Evolutionary conservation across 1,140 invertebrate species (phyloP), one percentile per base, ranked within the genome.

Genomic region (Sycophaga agraensis): DNA sequence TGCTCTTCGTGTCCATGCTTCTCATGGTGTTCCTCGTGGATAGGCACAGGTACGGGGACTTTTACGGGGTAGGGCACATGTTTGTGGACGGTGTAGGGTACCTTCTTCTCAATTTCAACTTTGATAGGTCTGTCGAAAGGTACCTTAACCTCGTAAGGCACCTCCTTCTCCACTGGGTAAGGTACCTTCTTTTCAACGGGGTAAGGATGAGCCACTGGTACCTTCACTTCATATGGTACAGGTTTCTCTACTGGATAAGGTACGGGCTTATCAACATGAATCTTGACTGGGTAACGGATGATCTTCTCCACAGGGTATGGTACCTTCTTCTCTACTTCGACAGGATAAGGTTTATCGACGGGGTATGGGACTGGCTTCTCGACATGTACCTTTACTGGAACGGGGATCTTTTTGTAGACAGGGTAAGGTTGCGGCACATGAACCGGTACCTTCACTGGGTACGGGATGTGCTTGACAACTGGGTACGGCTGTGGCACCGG

Each of bases 401-500:
- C 75, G 17, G 72, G 77, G n/a, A 75, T 59, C 2, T 64, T 81
- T 66, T 84, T 85, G 60, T 83, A 81, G 34, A 85, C 83, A 34
- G 83, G 84, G 75, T 80, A 82, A 9, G 85, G 85, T 61, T 82
- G 79, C 11, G 83, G 82, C 28, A 85, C 79, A 65, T 86, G 82
- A 21, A 87, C 85, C 59, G 84, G 83, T 54, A 88, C 84, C 71
- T 87, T 87, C n/a, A 88, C 68, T 22, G 69, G 68, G 28, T 73
- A 63, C 7, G 73, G 79, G 11, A 81, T 63, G 11, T 73, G 69
- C 56, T 79, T 79, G 49, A 76, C 73, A 1, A 82, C 65, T 0
- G 78, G 51, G 31, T 74, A 81, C 0, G 87, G 87, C 70, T 88
- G 86, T 4, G 86, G 84, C 34, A 88, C 84, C 9, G 86, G 83